These are phyloP conservation scores for Cassiopea andromeda DNA, from an alignment of 30 jellyfish, hydroid and myxozoan genomes.

Conservation along the genomic window DNA sequence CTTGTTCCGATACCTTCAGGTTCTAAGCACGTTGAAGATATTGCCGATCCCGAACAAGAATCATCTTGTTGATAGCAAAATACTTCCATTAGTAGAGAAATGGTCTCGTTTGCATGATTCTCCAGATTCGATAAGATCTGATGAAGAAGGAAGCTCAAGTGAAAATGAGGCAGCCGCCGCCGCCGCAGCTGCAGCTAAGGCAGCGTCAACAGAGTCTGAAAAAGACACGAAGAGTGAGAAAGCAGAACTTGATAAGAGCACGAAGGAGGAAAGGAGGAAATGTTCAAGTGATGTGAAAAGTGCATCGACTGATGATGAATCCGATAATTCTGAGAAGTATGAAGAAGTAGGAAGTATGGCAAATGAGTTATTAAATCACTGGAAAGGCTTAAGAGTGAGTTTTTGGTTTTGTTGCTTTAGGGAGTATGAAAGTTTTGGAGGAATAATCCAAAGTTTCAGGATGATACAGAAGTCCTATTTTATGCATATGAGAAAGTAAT, in stretches of 20 bases:
- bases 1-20: constrained; percentile 29
- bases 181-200: background rate
- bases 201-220: background rate
- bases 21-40: constrained; percentile 82
- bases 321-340: constrained; percentile 47
- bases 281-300: constrained; percentile 13
- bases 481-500: no score
- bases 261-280: constrained; percentile 30
- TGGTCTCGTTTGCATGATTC: constrained; percentile 71
- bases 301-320: constrained; percentile 61
- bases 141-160: constrained; percentile 91
- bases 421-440: background rate
- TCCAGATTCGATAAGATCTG: constrained; percentile 70
- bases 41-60: constrained; percentile 93
- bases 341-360: constrained; percentile 74
- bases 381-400: constrained; percentile 81
- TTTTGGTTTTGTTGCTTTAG: background rate
- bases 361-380: constrained; percentile 68
- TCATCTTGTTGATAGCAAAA: constrained; percentile 90
- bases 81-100: constrained; percentile 74
- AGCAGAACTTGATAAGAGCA: constrained; percentile 28
- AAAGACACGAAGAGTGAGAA: constrained; percentile 7
- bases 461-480: no score
- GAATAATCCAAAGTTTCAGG: no score
- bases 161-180: constrained; percentile 69